These are phyloP conservation scores for Phyllostomus discolor DNA, from an alignment of 2,113 vertebrate species.

Conservation along the genomic window DNA sequence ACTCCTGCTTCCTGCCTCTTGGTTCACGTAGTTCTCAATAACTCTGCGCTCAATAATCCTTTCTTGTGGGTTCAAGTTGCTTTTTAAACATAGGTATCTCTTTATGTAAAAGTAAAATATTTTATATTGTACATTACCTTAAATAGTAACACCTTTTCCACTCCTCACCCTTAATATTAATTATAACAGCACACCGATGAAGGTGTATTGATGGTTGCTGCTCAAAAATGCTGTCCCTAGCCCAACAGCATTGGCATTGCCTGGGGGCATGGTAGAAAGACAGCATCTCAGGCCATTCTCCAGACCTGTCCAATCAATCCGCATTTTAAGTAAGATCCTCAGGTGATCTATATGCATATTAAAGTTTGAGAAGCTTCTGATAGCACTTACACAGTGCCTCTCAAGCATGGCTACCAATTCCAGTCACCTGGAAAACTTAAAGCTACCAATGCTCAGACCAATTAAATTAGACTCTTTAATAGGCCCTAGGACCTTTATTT, in stretches of 20 bases:
- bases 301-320: neutral
- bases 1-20: neutral
- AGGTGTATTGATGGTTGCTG: neutral
- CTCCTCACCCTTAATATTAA: neutral
- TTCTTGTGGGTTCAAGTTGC: neutral
- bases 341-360: neutral
- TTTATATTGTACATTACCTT: neutral
- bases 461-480: neutral
- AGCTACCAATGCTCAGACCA: neutral
- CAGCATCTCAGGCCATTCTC: neutral
- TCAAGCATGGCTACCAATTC: neutral
- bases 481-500: neutral
- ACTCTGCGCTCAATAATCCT: neutral
- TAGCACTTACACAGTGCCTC: neutral
- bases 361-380: neutral
- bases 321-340: neutral
- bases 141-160: neutral
- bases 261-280: neutral
- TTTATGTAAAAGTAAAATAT: neutral
- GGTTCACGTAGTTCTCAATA: neutral
- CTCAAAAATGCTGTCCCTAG: neutral
- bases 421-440: neutral
- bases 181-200: neutral
- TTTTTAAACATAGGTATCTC: neutral
- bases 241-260: too few species aligned